phyloP scores from a whole-genome alignment of 2,113 vertebrate genomes.

The Ptychochromis oligacanthus region DNA sequence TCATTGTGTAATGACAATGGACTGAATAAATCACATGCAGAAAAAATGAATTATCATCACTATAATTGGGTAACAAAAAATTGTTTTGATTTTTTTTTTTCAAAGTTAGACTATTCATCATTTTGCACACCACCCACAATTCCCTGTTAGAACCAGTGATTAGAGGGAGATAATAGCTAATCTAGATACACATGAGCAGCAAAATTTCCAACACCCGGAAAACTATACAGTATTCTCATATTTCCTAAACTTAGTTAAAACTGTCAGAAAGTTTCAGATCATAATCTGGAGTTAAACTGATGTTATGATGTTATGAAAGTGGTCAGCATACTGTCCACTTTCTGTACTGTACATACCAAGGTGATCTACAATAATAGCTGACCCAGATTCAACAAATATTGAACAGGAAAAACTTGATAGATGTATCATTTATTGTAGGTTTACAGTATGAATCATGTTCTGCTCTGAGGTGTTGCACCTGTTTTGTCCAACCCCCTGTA shows the following conservation, averaged over 20 bases:
- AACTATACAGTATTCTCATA: background rate
- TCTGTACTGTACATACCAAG: background rate
- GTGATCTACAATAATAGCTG: background rate
- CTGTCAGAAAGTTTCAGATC: too few relatives aligned
- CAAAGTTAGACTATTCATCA: background rate
- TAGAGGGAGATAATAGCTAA: background rate
- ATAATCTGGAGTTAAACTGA: background rate
- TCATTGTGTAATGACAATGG: background rate
- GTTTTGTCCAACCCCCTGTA: background rate
- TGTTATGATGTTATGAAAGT: fast-evolving
- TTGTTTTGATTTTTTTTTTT: background rate
- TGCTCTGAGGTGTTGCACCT: slow-evolving; percentile 3
- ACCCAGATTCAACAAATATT: background rate
- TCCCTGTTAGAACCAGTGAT: background rate
- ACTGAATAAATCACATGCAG: background rate
- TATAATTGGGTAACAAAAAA: background rate
- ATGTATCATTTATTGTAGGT: background rate
- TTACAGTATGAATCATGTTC: background rate
- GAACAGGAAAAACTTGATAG: background rate
- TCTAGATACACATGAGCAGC: background rate
- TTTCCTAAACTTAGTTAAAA: background rate
- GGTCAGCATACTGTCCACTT: fast-evolving
- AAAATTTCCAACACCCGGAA: background rate
- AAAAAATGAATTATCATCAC: fast-evolving
- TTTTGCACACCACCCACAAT: background rate